Evolutionary conservation across 2,888 invertebrate species (phyloP), one percentile per base, ranked within the genome.

Genomic region (Drosophila kokeensis): DNA sequence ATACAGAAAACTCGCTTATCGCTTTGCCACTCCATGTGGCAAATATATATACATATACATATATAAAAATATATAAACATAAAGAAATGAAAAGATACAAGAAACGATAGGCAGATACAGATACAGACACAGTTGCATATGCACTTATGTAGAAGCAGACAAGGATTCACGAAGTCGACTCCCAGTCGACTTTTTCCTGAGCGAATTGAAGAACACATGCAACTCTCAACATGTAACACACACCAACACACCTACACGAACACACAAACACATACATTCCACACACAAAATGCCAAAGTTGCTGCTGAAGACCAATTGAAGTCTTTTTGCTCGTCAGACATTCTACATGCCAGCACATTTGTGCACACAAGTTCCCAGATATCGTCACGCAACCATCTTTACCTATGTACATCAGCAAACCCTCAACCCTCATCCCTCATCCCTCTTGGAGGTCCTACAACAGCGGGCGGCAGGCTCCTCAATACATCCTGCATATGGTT

Each of bases 401-500:
- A 30, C 57, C 15, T 57, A 42, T 42, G 38, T 21, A 38, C 15
- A 30, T 45, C 32, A 32, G 45, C 24, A 4, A 4, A 11, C 6
- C 34, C 34, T 15, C 34, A 15, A 8, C 38, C 18, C 30, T 21
- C 11, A 53, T 53, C 2, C 5, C 34, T 21, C 4, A 38, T 24
- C 13, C 36, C 30, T 18, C 32, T 34, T 27, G n/a, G 18, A 6
- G 27, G 45, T 42, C 58, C 45, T 50, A 54, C 13, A 13, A 42
- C 13, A 18, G 45, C 60, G 8, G 11, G 30, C 42, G 30, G n/a
- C 21, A 32, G 21, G 21, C 18, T 64, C 48, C 45, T 24, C 48
- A 36, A 67, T 55, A 54, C 75, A 18, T 66, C 34, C 40, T 54
- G 57, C 81, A 75, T 76, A 83, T 86, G 82, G 18, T 64, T 69